Evolutionary conservation across 2,888 invertebrate genomes (phyloP).

Genomic region (Ochlodes sylvanus): DNA sequence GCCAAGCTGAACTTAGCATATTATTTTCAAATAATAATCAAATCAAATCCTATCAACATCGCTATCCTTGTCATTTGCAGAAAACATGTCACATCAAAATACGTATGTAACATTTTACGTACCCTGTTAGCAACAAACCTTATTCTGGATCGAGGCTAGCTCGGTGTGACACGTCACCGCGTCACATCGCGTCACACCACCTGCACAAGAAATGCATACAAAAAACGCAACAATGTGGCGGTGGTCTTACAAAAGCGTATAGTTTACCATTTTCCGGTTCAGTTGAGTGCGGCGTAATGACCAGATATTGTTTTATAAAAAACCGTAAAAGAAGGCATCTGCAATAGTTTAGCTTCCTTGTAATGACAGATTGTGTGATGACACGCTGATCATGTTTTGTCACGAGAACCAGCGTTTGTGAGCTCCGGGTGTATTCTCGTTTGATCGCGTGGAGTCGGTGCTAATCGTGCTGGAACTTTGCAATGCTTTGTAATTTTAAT

Average conservation of each 20-base stretch:
- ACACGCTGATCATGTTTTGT: slow-evolving; percentile 32
- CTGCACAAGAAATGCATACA: slow-evolving; percentile 37
- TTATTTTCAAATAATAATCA: too few species aligned
- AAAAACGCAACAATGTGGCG: slow-evolving; percentile 30
- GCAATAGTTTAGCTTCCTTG: slow-evolving; percentile 37
- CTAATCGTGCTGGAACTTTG: background rate
- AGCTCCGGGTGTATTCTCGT: slow-evolving; percentile 3
- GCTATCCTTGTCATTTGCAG: too few species aligned
- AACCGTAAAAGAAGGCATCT: slow-evolving; percentile 31
- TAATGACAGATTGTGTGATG: slow-evolving; percentile 33
- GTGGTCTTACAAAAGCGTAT: slow-evolving; percentile 65
- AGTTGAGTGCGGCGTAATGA: slow-evolving; percentile 55
- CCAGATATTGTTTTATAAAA: slow-evolving; percentile 42
- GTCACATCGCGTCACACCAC: slow-evolving; percentile 11
- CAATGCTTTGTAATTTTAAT: too few species aligned
- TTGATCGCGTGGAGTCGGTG: background rate
- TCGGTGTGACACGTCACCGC: slow-evolving; percentile 17
- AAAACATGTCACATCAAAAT: too few species aligned
- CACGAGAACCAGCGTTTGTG: slow-evolving; percentile 24
- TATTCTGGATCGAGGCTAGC: background rate
- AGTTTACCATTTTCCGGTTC: slow-evolving; percentile 69
- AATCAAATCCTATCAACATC: too few species aligned
- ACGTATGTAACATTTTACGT: too few species aligned
- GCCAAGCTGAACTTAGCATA: too few species aligned
- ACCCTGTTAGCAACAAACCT: too few species aligned